Evolutionary conservation across 2,113 vertebrate genomes (phyloP).

Genomic region (Macrotus californicus): DNA sequence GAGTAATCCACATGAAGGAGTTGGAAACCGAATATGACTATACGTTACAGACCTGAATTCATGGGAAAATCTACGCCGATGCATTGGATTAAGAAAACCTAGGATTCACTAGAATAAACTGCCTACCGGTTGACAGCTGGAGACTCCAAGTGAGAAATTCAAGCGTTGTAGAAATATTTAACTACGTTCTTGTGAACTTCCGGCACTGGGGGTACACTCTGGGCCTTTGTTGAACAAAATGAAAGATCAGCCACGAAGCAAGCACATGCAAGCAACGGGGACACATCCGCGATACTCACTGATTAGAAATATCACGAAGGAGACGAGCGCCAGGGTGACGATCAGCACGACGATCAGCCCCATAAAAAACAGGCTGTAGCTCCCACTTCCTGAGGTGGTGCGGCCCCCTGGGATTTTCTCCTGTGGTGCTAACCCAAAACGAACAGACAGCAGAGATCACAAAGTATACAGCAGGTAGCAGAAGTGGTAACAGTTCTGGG

Average conservation of each 20-base stretch:
- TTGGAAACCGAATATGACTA: neutral
- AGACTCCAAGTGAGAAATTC: neutral
- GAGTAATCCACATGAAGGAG: neutral
- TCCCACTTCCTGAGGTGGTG: neutral
- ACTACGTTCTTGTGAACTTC: neutral
- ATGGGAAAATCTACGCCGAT: neutral
- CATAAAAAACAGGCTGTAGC: constrained; percentile 64
- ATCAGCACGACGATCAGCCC: constrained; percentile 76
- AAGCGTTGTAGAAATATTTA: neutral
- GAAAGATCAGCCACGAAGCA: neutral
- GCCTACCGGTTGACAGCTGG: neutral
- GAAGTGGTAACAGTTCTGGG: accelerated
- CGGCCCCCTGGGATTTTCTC: constrained; percentile 9
- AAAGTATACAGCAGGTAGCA: too few species aligned
- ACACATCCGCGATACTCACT: constrained; percentile 70
- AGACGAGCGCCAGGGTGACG: constrained; percentile 77
- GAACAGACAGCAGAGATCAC: neutral
- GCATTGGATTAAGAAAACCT: neutral
- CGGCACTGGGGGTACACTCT: neutral
- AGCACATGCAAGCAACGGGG: neutral
- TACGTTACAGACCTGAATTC: neutral
- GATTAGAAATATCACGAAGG: constrained; percentile 80
- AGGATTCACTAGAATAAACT: neutral
- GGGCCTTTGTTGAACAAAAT: neutral
- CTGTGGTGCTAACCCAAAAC: constrained; percentile 53